Conservation (phyloP, 2,113 vertebrate genomes). For the Muntiacus reevesi region DNA sequence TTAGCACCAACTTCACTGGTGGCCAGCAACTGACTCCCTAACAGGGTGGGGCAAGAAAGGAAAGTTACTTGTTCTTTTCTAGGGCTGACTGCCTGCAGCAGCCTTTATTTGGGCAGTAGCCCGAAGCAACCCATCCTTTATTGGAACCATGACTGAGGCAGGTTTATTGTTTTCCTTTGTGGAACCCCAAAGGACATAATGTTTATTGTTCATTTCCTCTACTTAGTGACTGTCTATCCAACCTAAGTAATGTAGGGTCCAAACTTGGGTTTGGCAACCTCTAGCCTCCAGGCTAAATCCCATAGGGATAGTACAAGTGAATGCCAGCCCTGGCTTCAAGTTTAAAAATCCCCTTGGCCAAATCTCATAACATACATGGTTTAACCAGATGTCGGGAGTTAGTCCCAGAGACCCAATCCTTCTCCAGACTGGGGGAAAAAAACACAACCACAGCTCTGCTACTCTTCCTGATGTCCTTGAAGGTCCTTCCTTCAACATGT, state of each 20-base stretch:
- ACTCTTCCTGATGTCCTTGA: neutral
- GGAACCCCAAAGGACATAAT: slow-evolving; percentile 55
- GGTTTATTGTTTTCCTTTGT: slow-evolving; percentile 71
- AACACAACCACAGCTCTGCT: slow-evolving; percentile 1
- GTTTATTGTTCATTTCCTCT: slow-evolving; percentile 72
- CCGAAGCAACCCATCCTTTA: slow-evolving; percentile 55
- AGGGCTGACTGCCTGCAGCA: neutral
- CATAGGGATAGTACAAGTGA: slow-evolving; percentile 14
- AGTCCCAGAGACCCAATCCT: slow-evolving; percentile 38
- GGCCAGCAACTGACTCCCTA: slow-evolving; percentile 30
- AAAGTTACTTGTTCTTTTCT: slow-evolving; percentile 48
- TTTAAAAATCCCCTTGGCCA: slow-evolving; percentile 44
- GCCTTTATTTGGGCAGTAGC: slow-evolving; percentile 43
- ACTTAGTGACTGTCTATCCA: slow-evolving; percentile 28
- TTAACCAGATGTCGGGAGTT: slow-evolving; percentile 65
- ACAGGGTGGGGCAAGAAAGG: slow-evolving; percentile 37
- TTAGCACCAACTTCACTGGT: slow-evolving; percentile 65
- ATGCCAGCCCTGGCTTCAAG: slow-evolving; percentile 53
- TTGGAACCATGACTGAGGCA: slow-evolving; percentile 46
- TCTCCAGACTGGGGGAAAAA: neutral
- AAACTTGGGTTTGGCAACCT: slow-evolving; percentile 68
- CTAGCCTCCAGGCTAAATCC: slow-evolving; percentile 31
- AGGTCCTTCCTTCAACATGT: neutral
- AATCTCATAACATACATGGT: slow-evolving; percentile 46
- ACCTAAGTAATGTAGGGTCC: slow-evolving; percentile 18